These are phyloP conservation scores for Casuarius casuarius DNA, from an alignment of 2,113 vertebrate genomes.

Conservation along the genomic window DNA sequence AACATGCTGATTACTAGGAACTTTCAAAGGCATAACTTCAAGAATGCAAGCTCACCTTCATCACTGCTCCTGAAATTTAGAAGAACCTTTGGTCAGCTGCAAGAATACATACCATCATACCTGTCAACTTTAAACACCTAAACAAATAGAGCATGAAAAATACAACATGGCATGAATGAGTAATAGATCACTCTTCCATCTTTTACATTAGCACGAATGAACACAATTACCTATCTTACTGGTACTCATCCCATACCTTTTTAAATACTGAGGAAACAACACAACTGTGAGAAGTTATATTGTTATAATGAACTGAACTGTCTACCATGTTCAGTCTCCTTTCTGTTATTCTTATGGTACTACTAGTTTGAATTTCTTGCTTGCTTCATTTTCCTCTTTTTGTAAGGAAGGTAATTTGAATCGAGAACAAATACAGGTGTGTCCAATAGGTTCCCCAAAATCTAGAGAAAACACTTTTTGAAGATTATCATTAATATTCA, in stretches of 20 bases:
- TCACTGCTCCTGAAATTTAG: not conserved
- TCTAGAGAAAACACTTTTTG: not conserved
- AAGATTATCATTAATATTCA: not conserved
- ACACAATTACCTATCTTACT: not conserved
- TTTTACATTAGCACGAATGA: accelerated
- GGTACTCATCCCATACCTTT: not conserved
- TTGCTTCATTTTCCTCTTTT: not conserved
- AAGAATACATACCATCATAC: not conserved
- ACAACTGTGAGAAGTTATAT: not conserved
- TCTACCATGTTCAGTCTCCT: not conserved
- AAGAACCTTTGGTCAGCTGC: not conserved
- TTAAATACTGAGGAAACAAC: not conserved
- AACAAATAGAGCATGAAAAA: not conserved
- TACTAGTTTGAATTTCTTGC: accelerated
- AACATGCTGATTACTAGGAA: not conserved
- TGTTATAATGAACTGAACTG: not conserved
- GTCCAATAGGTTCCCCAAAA: not conserved
- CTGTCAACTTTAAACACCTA: not conserved
- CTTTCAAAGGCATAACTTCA: not conserved
- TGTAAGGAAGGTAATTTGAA: not conserved
- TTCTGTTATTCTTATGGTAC: not conserved
- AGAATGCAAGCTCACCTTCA: not conserved
- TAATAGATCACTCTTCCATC: not conserved
- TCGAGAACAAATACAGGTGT: not conserved
- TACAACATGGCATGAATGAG: not conserved